phyloP scores from a whole-genome alignment of 1,140 invertebrate genomes.

The Euwallacea fornicatus region DNA sequence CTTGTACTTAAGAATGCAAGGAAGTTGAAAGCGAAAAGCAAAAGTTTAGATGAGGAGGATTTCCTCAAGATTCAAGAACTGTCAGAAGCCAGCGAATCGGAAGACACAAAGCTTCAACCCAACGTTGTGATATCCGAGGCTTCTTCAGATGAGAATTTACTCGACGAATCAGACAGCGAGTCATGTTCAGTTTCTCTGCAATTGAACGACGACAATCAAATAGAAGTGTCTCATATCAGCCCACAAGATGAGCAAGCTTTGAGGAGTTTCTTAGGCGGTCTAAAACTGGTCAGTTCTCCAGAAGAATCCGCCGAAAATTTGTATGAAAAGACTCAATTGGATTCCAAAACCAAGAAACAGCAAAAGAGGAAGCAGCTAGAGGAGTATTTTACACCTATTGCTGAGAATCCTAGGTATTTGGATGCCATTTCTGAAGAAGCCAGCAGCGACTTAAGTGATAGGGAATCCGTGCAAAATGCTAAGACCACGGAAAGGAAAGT shows the following conservation, averaged over 20 bases:
- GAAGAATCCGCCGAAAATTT: conserved; percentile 43
- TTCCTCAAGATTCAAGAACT: conserved; percentile 58
- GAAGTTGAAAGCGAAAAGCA: conserved; percentile 55
- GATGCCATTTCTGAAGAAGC: conserved; percentile 71
- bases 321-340: conserved; percentile 42
- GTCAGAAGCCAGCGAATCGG: conserved; percentile 50
- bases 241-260: conserved; percentile 56
- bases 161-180: conserved; percentile 50
- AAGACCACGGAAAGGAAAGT: neutral
- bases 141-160: conserved; percentile 58
- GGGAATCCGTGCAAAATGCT: conserved; percentile 48
- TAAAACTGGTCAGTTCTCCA: conserved; percentile 58
- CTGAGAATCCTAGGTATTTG: conserved; percentile 61
- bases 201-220: conserved; percentile 44
- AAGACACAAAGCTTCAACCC: conserved; percentile 45
- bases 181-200: conserved; percentile 46
- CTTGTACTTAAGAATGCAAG: conserved; percentile 47
- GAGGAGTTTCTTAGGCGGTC: conserved; percentile 60
- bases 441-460: conserved; percentile 61
- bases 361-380: conserved; percentile 61
- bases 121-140: conserved; percentile 59
- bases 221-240: conserved; percentile 49
- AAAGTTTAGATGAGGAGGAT: conserved; percentile 61
- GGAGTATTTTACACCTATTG: conserved; percentile 58
- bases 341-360: conserved; percentile 50